phyloP scores from a whole-genome alignment of 1,140 invertebrate genomes.

The Lineus longissimus region DNA sequence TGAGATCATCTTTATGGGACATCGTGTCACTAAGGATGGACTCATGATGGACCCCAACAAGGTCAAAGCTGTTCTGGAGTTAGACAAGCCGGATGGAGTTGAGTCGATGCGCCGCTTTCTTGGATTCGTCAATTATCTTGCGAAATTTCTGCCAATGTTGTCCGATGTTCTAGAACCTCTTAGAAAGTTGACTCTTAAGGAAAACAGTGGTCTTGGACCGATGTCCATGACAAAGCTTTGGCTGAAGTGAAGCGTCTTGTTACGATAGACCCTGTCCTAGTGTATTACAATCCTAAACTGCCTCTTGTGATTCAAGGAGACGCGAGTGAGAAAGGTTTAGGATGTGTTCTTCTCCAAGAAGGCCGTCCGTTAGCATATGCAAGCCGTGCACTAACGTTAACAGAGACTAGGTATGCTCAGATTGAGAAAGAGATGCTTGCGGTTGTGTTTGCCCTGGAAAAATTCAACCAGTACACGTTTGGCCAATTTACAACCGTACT shows the following conservation, averaged over 20 bases:
- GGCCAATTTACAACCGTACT: not conserved
- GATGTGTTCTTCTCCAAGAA: conserved; percentile 38
- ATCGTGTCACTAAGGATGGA: conserved; percentile 15
- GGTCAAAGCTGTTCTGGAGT: conserved; percentile 44
- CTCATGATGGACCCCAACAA: conserved; percentile 43
- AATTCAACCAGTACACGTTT: not conserved
- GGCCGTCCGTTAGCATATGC: conserved; percentile 19
- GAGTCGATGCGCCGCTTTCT: conserved; percentile 23
- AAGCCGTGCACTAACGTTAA: conserved; percentile 8
- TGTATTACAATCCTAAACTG: conserved; percentile 29
- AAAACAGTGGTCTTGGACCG: conserved; percentile 20
- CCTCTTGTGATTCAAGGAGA: conserved; percentile 33
- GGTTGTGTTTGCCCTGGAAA: conserved; percentile 7
- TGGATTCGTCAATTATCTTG: conserved; percentile 26
- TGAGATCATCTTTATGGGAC: conserved; percentile 21
- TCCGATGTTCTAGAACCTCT: conserved; percentile 24
- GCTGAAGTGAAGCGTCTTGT: conserved; percentile 1
- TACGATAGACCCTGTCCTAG: conserved; percentile 21
- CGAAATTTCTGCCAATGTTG: conserved; percentile 25
- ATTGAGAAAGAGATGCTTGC: conserved; percentile 20
- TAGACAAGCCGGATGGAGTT: conserved; percentile 42
- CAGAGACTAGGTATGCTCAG: conserved; percentile 19
- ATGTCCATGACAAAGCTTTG: conserved; percentile 11
- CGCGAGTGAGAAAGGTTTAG: conserved; percentile 35
- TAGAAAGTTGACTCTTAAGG: conserved; percentile 19